Evolutionary conservation across 2,113 vertebrate genomes (phyloP).

Genomic region (Nannospalax galili): DNA sequence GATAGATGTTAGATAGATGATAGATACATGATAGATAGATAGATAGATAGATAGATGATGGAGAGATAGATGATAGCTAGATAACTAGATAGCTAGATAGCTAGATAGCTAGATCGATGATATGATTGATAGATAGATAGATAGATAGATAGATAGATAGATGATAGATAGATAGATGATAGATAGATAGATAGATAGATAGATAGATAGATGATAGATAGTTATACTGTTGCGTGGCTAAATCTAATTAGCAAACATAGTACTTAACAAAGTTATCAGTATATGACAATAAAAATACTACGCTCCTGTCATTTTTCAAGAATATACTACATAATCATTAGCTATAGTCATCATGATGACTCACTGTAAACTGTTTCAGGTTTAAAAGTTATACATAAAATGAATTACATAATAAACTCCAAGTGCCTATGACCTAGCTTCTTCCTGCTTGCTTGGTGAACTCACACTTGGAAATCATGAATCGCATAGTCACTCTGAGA

Average conservation of each 20-base stretch:
- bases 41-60: too few relatives aligned
- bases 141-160: background rate
- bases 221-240: background rate
- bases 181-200: background rate
- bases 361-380: conserved; percentile 32
- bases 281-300: background rate
- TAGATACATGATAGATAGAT: too few relatives aligned
- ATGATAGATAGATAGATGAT: background rate
- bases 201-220: background rate
- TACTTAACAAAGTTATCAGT: background rate
- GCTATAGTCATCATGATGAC: background rate
- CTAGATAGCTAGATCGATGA: too few relatives aligned
- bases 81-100: too few relatives aligned
- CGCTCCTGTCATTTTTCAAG: background rate
- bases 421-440: background rate
- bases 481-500: background rate
- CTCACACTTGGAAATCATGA: background rate
- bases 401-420: background rate
- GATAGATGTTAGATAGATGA: too few relatives aligned
- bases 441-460: background rate
- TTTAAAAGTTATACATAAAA: background rate
- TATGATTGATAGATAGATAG: too few relatives aligned
- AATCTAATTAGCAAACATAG: background rate
- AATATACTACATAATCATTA: background rate
- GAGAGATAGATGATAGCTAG: too few relatives aligned